These are phyloP conservation scores for Sitta carolinensis DNA, from an alignment of 2,797 vertebrate species.

Conservation along the genomic window DNA sequence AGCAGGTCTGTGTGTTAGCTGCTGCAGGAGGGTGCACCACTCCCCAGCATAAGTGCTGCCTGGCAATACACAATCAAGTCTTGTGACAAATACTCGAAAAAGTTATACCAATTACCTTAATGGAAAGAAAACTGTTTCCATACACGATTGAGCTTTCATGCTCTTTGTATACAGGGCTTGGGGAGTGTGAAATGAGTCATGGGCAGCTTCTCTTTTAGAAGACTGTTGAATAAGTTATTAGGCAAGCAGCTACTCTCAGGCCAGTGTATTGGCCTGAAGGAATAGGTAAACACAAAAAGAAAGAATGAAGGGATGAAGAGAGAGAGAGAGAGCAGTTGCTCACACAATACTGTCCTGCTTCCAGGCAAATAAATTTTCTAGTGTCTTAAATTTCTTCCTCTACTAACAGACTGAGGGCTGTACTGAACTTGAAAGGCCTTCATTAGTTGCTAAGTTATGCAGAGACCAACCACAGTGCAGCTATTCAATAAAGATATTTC, in stretches of 20 bases:
- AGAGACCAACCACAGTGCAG: conserved; percentile 16
- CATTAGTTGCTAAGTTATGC: conserved; percentile 34
- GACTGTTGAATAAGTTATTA: conserved; percentile 24
- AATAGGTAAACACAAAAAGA: not conserved
- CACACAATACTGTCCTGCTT: not conserved
- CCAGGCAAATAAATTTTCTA: not conserved
- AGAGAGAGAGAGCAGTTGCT: not conserved
- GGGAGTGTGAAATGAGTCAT: conserved; percentile 10
- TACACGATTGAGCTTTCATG: not conserved
- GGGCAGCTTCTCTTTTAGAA: conserved; percentile 4
- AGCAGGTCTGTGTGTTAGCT: not conserved
- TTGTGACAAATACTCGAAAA: not conserved
- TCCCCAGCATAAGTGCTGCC: not conserved
- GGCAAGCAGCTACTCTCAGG: not conserved
- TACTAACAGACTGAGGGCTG: not conserved
- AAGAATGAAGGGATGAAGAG: not conserved
- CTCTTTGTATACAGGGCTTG: not conserved
- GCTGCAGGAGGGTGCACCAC: not conserved
- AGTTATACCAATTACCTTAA: not conserved
- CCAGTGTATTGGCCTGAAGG: not conserved
- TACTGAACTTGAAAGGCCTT: conserved; percentile 32
- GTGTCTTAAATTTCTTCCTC: conserved; percentile 6
- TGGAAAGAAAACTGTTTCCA: conserved; percentile 37
- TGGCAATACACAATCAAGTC: not conserved
- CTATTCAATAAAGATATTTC: conserved; percentile 28